Base-by-base conservation (phyloP, 2,797 vertebrate genomes). In the Cryptoprocta ferox region DNA sequence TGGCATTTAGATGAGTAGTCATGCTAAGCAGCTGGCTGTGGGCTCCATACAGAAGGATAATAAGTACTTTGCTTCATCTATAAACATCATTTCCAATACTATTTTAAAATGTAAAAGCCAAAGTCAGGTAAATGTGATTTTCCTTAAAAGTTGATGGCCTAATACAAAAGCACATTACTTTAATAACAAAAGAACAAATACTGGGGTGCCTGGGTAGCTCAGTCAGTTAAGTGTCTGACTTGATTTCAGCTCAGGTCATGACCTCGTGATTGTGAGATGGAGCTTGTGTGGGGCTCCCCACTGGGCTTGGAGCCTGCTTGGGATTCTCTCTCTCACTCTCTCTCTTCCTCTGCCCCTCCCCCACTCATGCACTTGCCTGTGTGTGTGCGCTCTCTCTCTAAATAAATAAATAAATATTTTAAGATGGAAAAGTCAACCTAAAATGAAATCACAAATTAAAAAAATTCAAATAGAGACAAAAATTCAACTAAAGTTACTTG, bases 11-110 rank as follows among this genome's bases (percentile, higher is more conserved):
- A 88, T 73, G 76, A 97, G 93, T 19, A 92, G 81, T 89, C 98
- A 98, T 98, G 98, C 98, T 95, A 65, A 97, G 94, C 96, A 96
- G 91, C 68, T 50, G 73, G 21, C 12, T 95, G 50, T 1, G 81
- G 37, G 59, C n/a, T 82, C 87, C 91, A 94, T 56, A 93, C 71
- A 91, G 37, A 93, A 85, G 95, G 11, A 66, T 35, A 53, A 63
- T 68, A 91, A 94, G 86, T 35, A 66, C 75, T 96, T 79, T 86
- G 96, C 98, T 98, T 98, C 98, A 98, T 98, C 98, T 97, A 98
- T 98, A 98, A 98, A 91, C 98, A 97, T 98, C 98, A 98, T 96
- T 98, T 97, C 97, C 76, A 89, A 80, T 7, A 63, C 65, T 48
- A 76, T 30, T 59, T 65, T 82, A 50, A 89, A 53, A 87, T 12